Conservation (phyloP, 2,113 vertebrate genomes). For the Saimiri boliviensis region DNA sequence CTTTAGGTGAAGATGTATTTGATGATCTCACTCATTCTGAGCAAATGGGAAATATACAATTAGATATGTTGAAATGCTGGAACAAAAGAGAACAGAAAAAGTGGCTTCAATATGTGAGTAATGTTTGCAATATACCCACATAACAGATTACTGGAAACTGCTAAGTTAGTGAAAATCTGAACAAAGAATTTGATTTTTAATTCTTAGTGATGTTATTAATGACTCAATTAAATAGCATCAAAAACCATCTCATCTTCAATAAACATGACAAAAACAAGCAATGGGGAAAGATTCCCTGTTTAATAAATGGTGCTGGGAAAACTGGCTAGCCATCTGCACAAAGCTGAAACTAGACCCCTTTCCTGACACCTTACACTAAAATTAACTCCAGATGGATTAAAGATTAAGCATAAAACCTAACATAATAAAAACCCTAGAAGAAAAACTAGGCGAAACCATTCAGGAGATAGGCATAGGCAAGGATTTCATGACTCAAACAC, state of each 20-base stretch:
- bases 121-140: neutral
- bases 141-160: neutral
- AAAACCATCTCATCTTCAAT: neutral
- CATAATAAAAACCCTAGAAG: too few relatives aligned
- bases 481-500: too few relatives aligned
- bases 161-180: neutral
- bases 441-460: too few relatives aligned
- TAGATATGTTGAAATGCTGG: neutral
- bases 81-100: neutral
- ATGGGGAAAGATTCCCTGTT: too few relatives aligned
- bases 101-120: neutral
- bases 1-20: neutral
- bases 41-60: neutral
- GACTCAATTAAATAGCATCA: neutral
- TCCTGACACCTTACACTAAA: too few relatives aligned
- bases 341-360: too few relatives aligned
- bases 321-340: too few relatives aligned
- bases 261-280: too few relatives aligned
- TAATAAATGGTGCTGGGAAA: too few relatives aligned
- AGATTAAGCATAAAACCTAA: too few relatives aligned
- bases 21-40: neutral
- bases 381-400: too few relatives aligned
- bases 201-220: neutral
- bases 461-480: too few relatives aligned
- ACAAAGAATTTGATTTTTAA: neutral